A percentile compares a stretch with the other conserved stretches of the same genome.
Conservation (phyloP, 2,888 invertebrate species). For the Brenthis hecate region DNA sequence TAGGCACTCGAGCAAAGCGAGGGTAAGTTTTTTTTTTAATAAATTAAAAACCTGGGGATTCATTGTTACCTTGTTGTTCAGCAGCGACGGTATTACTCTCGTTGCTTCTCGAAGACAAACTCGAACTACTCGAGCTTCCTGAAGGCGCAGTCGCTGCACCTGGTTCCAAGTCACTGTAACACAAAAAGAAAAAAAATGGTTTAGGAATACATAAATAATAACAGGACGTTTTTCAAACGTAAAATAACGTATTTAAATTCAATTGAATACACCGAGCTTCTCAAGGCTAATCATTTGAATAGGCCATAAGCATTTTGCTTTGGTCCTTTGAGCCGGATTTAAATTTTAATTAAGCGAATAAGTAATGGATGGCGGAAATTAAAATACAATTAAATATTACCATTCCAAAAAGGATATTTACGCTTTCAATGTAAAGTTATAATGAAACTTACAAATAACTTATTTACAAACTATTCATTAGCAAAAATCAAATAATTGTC, state of each 20-base stretch:
- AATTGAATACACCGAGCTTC: constrained; percentile 10
- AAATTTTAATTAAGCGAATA: constrained; percentile 16
- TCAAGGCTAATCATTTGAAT: constrained; percentile 15
- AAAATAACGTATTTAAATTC: constrained; percentile 9
- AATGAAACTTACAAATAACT: no score
- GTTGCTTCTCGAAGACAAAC: constrained; percentile 75
- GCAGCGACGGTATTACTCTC: constrained; percentile 76
- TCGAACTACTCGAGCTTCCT: constrained; percentile 78
- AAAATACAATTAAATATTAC: constrained; percentile 6
- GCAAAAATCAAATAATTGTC: no score
- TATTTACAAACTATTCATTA: no score
- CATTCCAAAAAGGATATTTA: neutral
- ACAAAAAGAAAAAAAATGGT: neutral
- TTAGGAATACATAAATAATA: no score
- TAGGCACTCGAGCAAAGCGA: neutral
- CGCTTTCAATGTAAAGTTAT: no score
- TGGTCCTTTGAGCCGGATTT: constrained; percentile 29
- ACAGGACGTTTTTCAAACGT: neutral
- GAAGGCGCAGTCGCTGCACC: constrained; percentile 73
- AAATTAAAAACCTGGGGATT: neutral
- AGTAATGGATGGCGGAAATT: constrained; percentile 7
- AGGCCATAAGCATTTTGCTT: constrained; percentile 16
- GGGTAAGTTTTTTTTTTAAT: no score
- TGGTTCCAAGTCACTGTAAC: constrained; percentile 73
- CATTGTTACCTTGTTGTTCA: constrained; percentile 67